Percentiles rank a stretch among this genome's conserved stretches.
Evolutionary conservation across 2,888 invertebrate genomes (phyloP).

Genomic region (Teleiodes luculella): DNA sequence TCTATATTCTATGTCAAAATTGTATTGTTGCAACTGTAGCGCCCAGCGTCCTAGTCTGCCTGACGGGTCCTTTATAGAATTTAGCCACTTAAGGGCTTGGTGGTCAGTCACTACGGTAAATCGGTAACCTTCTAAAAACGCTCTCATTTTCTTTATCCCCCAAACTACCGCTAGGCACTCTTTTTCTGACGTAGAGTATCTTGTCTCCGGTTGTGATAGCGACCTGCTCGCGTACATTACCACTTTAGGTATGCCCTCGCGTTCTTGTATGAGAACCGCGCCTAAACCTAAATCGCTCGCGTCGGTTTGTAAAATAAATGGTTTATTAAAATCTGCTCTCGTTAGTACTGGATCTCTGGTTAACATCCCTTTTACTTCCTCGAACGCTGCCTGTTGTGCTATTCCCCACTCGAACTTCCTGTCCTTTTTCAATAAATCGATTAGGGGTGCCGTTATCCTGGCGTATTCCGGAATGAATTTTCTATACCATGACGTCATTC

Average conservation of each 20-base stretch:
- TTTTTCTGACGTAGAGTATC: constrained; percentile 28
- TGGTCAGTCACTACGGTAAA: background rate
- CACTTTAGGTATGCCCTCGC: background rate
- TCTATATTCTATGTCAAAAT: background rate
- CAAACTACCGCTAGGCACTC: constrained; percentile 32
- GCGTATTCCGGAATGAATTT: background rate
- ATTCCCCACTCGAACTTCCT: background rate
- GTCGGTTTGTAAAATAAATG: background rate
- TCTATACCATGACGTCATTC: background rate
- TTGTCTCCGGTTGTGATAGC: constrained; percentile 2
- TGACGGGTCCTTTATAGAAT: background rate
- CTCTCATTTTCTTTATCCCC: background rate
- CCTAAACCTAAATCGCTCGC: constrained; percentile 4
- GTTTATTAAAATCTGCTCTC: background rate
- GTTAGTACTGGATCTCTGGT: background rate
- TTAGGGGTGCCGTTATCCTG: background rate
- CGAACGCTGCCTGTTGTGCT: background rate
- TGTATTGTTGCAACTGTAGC: background rate
- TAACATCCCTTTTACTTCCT: background rate
- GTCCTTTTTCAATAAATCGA: background rate
- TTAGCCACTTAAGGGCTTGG: too few species aligned
- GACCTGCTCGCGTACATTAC: constrained; percentile 9
- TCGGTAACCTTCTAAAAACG: background rate
- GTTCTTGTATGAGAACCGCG: background rate
- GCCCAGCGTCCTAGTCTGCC: background rate